These are phyloP conservation scores for Cheilosia vulpina DNA, from an alignment of 2,888 invertebrate genomes.

Conservation along the genomic window DNA sequence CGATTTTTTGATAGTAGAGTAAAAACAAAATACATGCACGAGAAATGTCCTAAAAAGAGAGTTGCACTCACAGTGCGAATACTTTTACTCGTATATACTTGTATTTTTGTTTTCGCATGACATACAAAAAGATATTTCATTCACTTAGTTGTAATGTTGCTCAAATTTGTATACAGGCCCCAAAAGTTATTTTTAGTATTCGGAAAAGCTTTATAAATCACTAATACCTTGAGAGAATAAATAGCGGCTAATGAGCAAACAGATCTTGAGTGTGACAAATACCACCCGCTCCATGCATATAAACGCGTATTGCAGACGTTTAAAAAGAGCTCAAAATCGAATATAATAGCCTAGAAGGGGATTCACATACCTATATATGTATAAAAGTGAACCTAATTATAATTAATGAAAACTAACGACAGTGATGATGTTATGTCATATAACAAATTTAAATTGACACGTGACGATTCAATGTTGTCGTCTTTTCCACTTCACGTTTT, in stretches of 20 bases:
- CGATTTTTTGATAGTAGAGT: neutral
- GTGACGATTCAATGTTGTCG: conserved; percentile 8
- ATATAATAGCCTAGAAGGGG: conserved; percentile 6
- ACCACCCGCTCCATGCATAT: conserved; percentile 24
- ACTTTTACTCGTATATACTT: conserved; percentile 4
- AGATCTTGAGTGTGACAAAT: conserved; percentile 42
- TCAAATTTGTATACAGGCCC: conserved; percentile 41
- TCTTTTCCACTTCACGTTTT: conserved; percentile 5
- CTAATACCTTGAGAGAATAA: conserved; percentile 37
- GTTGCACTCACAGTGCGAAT: neutral
- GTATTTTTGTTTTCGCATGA: conserved; percentile 31
- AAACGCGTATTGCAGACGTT: neutral
- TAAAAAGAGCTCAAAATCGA: conserved; percentile 12
- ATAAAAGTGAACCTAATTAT: neutral
- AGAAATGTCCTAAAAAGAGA: conserved; percentile 29
- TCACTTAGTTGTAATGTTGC: conserved; percentile 49
- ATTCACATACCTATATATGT: neutral
- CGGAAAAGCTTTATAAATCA: conserved; percentile 45
- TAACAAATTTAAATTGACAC: conserved; percentile 2
- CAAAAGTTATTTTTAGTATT: conserved; percentile 63
- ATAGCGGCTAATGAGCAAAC: conserved; percentile 33
- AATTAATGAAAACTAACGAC: neutral
- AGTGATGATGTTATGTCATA: conserved; percentile 4
- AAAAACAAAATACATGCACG: conserved; percentile 1
- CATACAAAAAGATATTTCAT: conserved; percentile 42